Base-by-base conservation (phyloP, 2,797 vertebrate genomes). In the Zonotrichia albicollis region DNA sequence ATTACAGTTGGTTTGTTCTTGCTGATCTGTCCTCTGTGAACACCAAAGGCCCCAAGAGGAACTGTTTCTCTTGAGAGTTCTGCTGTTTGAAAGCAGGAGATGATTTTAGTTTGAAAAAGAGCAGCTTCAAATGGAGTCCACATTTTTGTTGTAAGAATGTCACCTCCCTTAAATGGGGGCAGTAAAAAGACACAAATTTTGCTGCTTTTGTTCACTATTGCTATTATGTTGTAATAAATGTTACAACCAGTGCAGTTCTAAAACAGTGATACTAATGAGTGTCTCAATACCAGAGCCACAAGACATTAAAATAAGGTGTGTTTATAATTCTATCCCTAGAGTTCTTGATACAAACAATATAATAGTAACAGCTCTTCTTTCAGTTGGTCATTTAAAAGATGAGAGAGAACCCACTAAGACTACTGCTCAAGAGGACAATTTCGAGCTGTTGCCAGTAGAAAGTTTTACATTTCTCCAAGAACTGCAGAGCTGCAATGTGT, bases 401-500 rank as follows among this genome's bases (percentile, higher is more conserved):
- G 20, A 42, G 64, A 23, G 22, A 38, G n/a, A 68, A 72, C 27
- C 20, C 9, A 3, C 57, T 75, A 16, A 75, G 71, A 57, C 40
- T 12, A 5, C 61, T 85, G n/a, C 25, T 92, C 9, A 10, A 50
- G 48, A 58, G 79, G 50, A 21, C 36, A 23, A 1, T 55, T 79
- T 80, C 25, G 76, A 18, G 22, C 30, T 92, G 38, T 58, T 19
- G 3, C 18, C 54, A 18, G 50, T 25, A 68, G 58, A 36, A 26
- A 36, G 50, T 18, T 68, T 83, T 67, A 1, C 68, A 11, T 82
- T 82, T 84, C 66, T 54, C 17, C 29, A 70, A 9, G 32, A 61
- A 4, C 16, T 6, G 4, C 34, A 54, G 54, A 55, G 15, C 29
- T 62, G 0, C 46, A 26, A 20, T 6, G 23, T 13, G 1, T 10